phyloP scores from a whole-genome alignment of 2,888 invertebrate species.

The Torymus tubicola region DNA sequence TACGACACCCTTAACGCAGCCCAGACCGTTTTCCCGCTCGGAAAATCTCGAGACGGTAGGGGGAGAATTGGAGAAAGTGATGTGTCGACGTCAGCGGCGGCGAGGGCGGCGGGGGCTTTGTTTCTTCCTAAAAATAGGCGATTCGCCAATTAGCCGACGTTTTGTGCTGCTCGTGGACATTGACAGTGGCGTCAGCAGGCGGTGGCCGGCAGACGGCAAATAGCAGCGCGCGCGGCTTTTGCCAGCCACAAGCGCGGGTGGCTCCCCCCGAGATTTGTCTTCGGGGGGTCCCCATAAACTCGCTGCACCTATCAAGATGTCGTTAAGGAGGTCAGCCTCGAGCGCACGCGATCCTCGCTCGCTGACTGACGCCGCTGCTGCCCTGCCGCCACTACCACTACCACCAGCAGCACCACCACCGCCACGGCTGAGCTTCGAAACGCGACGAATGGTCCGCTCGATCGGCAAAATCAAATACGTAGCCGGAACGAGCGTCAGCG shows the following conservation, averaged over 20 bases:
- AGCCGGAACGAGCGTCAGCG: not conserved
- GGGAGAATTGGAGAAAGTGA: not conserved
- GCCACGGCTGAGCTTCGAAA: conserved; percentile 35
- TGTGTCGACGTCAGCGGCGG: not conserved
- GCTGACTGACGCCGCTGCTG: not conserved
- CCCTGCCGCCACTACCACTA: not conserved
- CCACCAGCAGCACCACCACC: not conserved
- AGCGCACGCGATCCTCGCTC: conserved; percentile 63
- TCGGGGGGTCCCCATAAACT: conserved; percentile 57
- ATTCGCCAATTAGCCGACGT: conserved; percentile 30
- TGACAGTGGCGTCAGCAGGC: not conserved
- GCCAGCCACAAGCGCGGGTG: not conserved
- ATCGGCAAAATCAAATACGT: conserved; percentile 38
- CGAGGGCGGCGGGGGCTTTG: not conserved
- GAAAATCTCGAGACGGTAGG: not conserved
- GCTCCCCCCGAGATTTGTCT: conserved; percentile 40
- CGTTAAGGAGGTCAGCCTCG: conserved; percentile 67
- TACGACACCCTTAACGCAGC: too few relatives aligned
- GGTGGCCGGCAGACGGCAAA: too few relatives aligned
- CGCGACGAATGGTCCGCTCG: conserved; percentile 38
- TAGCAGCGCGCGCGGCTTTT: conserved; percentile 12
- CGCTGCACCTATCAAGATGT: conserved; percentile 63
- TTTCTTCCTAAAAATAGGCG: conserved; percentile 6
- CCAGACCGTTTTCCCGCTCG: not conserved
- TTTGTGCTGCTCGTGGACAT: conserved; percentile 13